Percentiles rank a stretch among this genome's conserved stretches.
These are phyloP conservation scores for Serrognathus titanus DNA, from an alignment of 2,888 invertebrate species.

Conservation along the genomic window DNA sequence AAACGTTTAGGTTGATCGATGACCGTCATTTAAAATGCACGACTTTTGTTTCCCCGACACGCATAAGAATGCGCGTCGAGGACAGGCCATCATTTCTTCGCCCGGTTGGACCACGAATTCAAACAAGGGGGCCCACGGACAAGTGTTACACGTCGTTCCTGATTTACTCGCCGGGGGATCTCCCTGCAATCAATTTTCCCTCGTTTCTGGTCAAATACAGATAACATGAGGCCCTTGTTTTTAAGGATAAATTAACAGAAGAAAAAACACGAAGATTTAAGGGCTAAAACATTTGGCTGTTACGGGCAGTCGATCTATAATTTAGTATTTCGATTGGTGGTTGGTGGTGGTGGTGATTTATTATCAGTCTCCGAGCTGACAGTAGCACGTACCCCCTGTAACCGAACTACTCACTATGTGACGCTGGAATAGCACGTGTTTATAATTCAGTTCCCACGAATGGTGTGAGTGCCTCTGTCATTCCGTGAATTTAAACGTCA, in stretches of 20 bases:
- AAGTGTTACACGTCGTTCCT: constrained; percentile 32
- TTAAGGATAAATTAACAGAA: constrained; percentile 3
- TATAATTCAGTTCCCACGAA: constrained; percentile 24
- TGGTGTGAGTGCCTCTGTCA: constrained; percentile 18
- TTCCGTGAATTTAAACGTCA: constrained; percentile 24
- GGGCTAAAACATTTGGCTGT: too few species aligned
- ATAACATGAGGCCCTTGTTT: constrained; percentile 25
- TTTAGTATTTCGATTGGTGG: too few species aligned
- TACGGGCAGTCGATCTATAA: too few species aligned
- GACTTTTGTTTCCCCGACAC: constrained; percentile 33
- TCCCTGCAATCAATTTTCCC: constrained; percentile 31
- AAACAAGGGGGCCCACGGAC: constrained; percentile 30
- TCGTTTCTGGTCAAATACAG: constrained; percentile 35
- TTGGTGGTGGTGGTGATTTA: too few species aligned
- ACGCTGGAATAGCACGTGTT: constrained; percentile 15
- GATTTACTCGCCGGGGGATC: constrained; percentile 33
- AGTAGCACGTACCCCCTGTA: background rate
- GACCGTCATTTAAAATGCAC: constrained; percentile 32
- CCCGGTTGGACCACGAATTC: constrained; percentile 26
- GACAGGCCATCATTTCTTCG: constrained; percentile 27
- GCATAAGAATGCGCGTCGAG: constrained; percentile 17
- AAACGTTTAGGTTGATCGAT: constrained; percentile 36
- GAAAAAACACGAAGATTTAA: too few species aligned
- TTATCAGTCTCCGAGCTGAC: constrained; percentile 4
- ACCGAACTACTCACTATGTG: background rate